Percentiles rank a stretch among this genome's conserved stretches.
Evolutionary conservation across 2,888 invertebrate species (phyloP).

Genomic region (Andrena bicolor): DNA sequence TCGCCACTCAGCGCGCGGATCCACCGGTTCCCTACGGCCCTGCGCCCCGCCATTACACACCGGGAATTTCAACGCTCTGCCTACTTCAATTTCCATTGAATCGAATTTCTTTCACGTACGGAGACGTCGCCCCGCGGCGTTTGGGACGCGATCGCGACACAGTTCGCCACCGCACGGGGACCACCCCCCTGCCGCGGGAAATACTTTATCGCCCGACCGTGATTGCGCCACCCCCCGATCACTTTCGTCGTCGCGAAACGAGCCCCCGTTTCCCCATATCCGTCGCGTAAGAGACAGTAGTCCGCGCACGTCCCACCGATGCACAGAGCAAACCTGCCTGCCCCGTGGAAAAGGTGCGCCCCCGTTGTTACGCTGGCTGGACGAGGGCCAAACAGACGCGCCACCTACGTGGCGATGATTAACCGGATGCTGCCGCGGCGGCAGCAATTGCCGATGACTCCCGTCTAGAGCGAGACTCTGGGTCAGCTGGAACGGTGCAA

Average conservation of each 20-base stretch:
- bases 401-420: constrained; percentile 34
- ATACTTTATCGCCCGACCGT: constrained; percentile 23
- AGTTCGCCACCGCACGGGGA: constrained; percentile 10
- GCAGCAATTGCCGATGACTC: neutral
- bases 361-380: constrained; percentile 33
- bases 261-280: constrained; percentile 2
- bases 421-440: constrained; percentile 27
- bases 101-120: constrained; percentile 66
- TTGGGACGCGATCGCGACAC: constrained; percentile 3
- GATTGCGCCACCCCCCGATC: constrained; percentile 23
- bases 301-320: constrained; percentile 38
- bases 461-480: neutral
- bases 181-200: neutral
- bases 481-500: neutral
- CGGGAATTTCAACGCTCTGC: constrained; percentile 60
- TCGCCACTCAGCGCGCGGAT: neutral
- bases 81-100: constrained; percentile 67
- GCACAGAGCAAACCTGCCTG: constrained; percentile 41
- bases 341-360: constrained; percentile 31
- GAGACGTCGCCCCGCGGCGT: constrained; percentile 17
- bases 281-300: constrained; percentile 4
- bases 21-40: neutral
- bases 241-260: neutral
- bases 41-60: constrained; percentile 49
- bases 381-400: constrained; percentile 12